phyloP scores from a whole-genome alignment of 2,113 vertebrate genomes.

The Felis chaus region DNA sequence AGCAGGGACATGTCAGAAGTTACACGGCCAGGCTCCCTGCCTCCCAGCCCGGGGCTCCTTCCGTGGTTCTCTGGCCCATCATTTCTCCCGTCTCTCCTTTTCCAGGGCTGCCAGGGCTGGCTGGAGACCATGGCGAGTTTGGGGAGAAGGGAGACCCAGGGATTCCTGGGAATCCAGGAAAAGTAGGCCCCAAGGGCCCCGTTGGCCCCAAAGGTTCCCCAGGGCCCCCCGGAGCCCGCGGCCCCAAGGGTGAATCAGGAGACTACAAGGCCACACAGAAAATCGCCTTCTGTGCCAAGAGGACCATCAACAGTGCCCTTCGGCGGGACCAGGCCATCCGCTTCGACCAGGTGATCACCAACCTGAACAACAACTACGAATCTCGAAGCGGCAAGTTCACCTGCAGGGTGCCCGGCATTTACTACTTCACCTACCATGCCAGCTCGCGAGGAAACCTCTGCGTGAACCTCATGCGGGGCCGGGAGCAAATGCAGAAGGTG shows the following conservation, averaged over 20 bases:
- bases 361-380: conserved; percentile 73
- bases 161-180: conserved; percentile 80
- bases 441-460: conserved; percentile 85
- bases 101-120: conserved; percentile 81
- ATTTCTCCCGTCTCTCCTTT: not conserved
- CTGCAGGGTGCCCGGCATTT: conserved; percentile 84
- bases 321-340: conserved; percentile 73
- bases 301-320: not conserved
- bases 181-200: conserved; percentile 82
- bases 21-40: not conserved
- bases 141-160: conserved; percentile 86
- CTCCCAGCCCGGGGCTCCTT: not conserved
- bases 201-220: conserved; percentile 63
- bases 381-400: conserved; percentile 81
- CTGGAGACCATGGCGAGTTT: conserved; percentile 24
- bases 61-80: not conserved
- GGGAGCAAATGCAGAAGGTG: conserved; percentile 32
- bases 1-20: no score
- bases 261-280: conserved; percentile 77
- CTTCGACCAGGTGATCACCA: conserved; percentile 81
- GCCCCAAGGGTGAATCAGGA: conserved; percentile 78
- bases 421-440: conserved; percentile 90
- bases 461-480: conserved; percentile 82
- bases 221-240: conserved; percentile 74
- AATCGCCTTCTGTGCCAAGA: conserved; percentile 84